Conservation (phyloP, 2,888 invertebrate species). For the Agrochola circellaris region DNA sequence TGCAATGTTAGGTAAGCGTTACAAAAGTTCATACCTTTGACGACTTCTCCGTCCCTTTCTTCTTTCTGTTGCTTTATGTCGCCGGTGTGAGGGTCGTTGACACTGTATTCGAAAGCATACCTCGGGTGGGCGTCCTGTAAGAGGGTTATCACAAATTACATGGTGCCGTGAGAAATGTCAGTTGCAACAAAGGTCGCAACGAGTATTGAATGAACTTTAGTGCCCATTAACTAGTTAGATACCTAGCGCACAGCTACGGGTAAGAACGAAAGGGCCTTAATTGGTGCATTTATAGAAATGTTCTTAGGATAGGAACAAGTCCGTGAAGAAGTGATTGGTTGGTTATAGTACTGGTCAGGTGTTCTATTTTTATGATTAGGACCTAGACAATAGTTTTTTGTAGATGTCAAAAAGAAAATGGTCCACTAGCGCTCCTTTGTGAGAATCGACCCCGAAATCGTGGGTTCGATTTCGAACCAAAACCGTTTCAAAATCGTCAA, state of each 20-base stretch:
- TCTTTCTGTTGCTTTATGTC: conserved; percentile 94
- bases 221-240: conserved; percentile 52
- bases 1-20: conserved; percentile 2
- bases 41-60: conserved; percentile 93
- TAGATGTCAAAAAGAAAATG: background rate
- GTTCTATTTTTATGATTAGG: background rate
- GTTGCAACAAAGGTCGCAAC: conserved; percentile 70
- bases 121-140: conserved; percentile 92
- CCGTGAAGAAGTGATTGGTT: background rate
- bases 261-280: conserved; percentile 31
- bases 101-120: conserved; percentile 94
- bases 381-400: too few relatives aligned
- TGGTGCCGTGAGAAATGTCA: conserved; percentile 79
- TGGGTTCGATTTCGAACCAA: background rate
- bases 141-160: conserved; percentile 65
- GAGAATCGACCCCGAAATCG: background rate
- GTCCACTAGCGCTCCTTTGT: background rate
- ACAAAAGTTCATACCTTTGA: conserved; percentile 88
- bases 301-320: background rate
- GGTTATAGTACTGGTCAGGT: too few relatives aligned
- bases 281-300: conserved; percentile 5
- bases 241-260: conserved; percentile 14
- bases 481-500: background rate
- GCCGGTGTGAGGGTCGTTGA: conserved; percentile 94
- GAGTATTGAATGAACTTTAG: conserved; percentile 65